These are phyloP conservation scores for Margaritifera margaritifera DNA, from an alignment of 2,888 invertebrate species.

Conservation along the genomic window DNA sequence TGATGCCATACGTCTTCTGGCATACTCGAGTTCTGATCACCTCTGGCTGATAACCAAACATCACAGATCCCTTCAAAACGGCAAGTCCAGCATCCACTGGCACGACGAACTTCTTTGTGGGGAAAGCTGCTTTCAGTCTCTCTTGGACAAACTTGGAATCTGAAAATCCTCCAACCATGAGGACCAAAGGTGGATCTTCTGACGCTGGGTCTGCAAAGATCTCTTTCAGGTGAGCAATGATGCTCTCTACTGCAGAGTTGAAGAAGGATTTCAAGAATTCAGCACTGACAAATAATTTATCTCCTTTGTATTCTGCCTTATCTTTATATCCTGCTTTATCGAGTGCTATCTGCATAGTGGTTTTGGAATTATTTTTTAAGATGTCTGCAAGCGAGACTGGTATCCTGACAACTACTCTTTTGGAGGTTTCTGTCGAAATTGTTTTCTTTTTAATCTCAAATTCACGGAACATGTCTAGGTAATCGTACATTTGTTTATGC, in stretches of 20 bases:
- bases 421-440: conserved; percentile 7
- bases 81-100: not conserved
- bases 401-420: conserved; percentile 9
- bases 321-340: conserved; percentile 9
- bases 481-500: conserved; percentile 7
- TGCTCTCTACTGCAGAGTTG: conserved; percentile 7
- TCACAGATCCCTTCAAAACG: not conserved
- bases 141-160: not conserved
- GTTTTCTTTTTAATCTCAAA: conserved; percentile 20
- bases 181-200: conserved; percentile 1
- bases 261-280: conserved; percentile 13
- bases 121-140: not conserved
- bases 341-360: conserved; percentile 11
- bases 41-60: not conserved
- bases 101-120: not conserved
- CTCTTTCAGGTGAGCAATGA: conserved; percentile 9
- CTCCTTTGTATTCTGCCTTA: conserved; percentile 11
- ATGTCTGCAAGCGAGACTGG: conserved; percentile 6
- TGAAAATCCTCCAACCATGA: conserved; percentile 19
- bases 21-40: too few relatives aligned
- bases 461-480: conserved; percentile 12
- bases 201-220: conserved; percentile 8
- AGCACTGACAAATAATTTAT: conserved; percentile 10
- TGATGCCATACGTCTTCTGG: not conserved
- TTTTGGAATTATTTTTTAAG: conserved; percentile 8